Evolutionary conservation across 2,888 invertebrate genomes (phyloP), one percentile per base, ranked within the genome.

Genomic region (Drosophila ustulata): DNA sequence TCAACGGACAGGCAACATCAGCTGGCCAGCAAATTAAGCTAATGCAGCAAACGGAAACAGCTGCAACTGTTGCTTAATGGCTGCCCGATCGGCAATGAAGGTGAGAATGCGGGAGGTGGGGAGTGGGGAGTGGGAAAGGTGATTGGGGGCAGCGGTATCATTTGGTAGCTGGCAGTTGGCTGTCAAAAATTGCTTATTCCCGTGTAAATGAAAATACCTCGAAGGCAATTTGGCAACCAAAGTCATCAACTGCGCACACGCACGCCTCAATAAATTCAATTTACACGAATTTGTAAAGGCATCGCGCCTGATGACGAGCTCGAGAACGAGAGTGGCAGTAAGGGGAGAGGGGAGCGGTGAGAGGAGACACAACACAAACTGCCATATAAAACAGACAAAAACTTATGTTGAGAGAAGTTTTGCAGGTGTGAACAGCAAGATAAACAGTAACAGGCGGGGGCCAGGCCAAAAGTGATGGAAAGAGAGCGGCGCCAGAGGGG

Each of bases 231-330:
- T 89, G 78, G 80, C 81, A 77, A 86, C 71, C 80, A 75, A 78
- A 82, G 83, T 88, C 85, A 89, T 82, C 85, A 82, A 73, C 80
- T 75, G 86, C 88, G 86, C 86, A 85, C 88, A 85, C 81, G 75
- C 83, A 88, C 75, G 89, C 89, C 83, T 76, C 86, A 78, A 88
- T 88, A 89, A 87, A 89, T 87, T 87, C 89, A 87, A 87, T 89
- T 87, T 89, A 82, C 89, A 78, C 85, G 79, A 89, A 82, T 89
- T 89, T 89, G 82, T 80, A 80, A 80, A 85, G 89, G 89, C 73
- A 80, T 65, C 76, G 66, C 72, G 69, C 11, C 28, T 34, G 49
- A 25, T 45, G 64, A 56, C 30, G 39, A 43, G 34, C 45, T n/a
- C 8, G 7, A 37, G 39, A 6, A 23, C 41, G 28, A 11, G n/a